These are phyloP conservation scores for Takifugu ocellatus DNA, from an alignment of 2,797 vertebrate genomes.

Conservation along the genomic window DNA sequence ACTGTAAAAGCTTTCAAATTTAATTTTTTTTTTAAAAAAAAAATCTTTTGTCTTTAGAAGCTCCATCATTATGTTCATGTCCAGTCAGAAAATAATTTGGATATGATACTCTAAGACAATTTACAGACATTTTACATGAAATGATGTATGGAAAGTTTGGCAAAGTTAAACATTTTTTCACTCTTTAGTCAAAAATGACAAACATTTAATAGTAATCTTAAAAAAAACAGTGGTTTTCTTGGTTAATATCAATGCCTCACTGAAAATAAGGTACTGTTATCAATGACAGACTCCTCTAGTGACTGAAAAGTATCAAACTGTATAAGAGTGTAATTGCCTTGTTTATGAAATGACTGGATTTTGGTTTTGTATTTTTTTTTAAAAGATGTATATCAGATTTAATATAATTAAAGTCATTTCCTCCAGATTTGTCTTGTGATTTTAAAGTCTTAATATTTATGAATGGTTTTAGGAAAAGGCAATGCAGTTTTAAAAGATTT, in stretches of 20 bases:
- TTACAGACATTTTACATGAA: too few species aligned
- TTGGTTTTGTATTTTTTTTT: conserved; percentile 94
- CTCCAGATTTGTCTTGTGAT: conserved; percentile 22
- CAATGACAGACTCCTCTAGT: conserved; percentile 69
- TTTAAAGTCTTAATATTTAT: background rate
- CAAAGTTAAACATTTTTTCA: conserved; percentile 21
- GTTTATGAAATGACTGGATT: conserved; percentile 92
- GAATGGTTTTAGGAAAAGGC: background rate
- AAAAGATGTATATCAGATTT: conserved; percentile 99
- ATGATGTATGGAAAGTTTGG: conserved; percentile 37
- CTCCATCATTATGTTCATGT: conserved; percentile 38
- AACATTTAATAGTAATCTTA: conserved; percentile 39
- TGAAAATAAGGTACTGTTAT: conserved; percentile 65
- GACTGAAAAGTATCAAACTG: conserved; percentile 73
- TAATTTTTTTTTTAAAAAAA: conserved; percentile 10
- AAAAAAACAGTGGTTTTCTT: conserved; percentile 50
- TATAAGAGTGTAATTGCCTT: conserved; percentile 91
- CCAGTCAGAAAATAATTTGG: too few species aligned
- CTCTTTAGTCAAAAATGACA: conserved; percentile 55
- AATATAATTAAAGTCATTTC: conserved; percentile 93
- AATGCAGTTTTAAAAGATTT: too few species aligned
- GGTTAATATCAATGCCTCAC: conserved; percentile 54
- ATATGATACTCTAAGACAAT: too few species aligned
- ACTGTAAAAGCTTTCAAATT: conserved; percentile 68
- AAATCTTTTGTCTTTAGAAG: conserved; percentile 29